Evolutionary conservation across 2,888 invertebrate species (phyloP).

Genomic region (Argyresthia goedartella): DNA sequence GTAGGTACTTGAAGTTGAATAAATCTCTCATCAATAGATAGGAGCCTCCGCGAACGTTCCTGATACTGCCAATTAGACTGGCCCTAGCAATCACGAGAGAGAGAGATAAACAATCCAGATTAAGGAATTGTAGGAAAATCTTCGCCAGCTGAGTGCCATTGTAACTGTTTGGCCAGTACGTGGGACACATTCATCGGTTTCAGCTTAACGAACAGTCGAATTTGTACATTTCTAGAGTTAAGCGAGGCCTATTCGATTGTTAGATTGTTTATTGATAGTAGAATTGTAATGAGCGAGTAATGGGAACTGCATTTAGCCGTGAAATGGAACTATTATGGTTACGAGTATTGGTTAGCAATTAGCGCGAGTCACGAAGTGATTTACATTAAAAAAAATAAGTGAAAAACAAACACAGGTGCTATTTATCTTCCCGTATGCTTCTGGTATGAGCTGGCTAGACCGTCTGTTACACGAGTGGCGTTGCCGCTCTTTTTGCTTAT

Average conservation of each 20-base stretch:
- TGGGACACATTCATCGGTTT: conserved; percentile 31
- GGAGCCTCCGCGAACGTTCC: conserved; percentile 19
- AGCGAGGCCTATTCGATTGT: conserved; percentile 11
- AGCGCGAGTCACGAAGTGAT: too few relatives aligned
- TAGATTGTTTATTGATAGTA: neutral
- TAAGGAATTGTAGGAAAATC: conserved; percentile 32
- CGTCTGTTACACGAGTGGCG: too few relatives aligned
- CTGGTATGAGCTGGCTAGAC: too few relatives aligned
- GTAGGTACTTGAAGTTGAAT: conserved; percentile 27
- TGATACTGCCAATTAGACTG: conserved; percentile 48
- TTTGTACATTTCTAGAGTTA: conserved; percentile 25
- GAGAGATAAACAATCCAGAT: conserved; percentile 60
- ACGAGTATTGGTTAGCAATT: neutral
- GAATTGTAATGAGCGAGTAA: neutral
- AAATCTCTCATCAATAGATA: conserved; percentile 36
- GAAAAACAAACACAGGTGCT: too few relatives aligned
- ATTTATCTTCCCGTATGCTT: too few relatives aligned
- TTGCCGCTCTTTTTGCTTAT: too few relatives aligned
- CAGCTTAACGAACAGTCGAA: conserved; percentile 33
- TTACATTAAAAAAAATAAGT: too few relatives aligned
- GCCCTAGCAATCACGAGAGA: conserved; percentile 31
- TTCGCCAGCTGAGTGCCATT: conserved; percentile 12
- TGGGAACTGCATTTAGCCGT: neutral
- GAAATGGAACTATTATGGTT: neutral
- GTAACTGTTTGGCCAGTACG: conserved; percentile 26